Conservation (phyloP, 2,113 vertebrate species). For the Erinaceus europaeus region DNA sequence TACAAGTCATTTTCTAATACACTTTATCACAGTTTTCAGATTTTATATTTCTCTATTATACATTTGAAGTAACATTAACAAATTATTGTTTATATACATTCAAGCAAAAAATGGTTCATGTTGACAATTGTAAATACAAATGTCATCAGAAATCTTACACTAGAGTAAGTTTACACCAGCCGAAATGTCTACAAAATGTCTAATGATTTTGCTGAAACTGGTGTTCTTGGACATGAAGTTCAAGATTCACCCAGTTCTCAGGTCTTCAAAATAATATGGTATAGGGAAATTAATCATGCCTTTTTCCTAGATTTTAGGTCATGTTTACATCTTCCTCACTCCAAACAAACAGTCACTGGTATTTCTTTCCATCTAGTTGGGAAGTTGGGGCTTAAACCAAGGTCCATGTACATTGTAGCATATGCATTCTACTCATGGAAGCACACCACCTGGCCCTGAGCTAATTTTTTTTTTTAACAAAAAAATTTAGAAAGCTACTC, state of each 20-base stretch:
- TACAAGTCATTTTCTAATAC: neutral
- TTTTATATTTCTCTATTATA: conserved; percentile 20
- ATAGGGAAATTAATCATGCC: neutral
- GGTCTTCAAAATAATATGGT: neutral
- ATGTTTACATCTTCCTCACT: neutral
- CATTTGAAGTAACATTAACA: neutral
- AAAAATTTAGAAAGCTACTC: neutral
- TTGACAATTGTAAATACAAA: neutral
- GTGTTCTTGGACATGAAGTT: neutral
- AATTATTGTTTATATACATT: neutral
- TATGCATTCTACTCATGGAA: too few species aligned
- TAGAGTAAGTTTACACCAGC: neutral
- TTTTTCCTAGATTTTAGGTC: neutral
- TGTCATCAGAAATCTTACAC: neutral
- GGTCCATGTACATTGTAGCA: too few species aligned
- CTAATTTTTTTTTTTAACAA: too few species aligned
- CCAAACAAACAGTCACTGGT: neutral
- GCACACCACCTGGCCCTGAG: too few species aligned
- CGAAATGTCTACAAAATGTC: neutral
- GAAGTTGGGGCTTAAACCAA: too few species aligned
- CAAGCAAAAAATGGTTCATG: neutral
- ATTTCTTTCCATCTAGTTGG: too few species aligned
- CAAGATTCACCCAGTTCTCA: neutral
- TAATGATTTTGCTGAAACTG: neutral
- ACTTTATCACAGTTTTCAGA: neutral